Conservation (phyloP, 1,140 invertebrate species). For the Drosophila nigrodunni region DNA sequence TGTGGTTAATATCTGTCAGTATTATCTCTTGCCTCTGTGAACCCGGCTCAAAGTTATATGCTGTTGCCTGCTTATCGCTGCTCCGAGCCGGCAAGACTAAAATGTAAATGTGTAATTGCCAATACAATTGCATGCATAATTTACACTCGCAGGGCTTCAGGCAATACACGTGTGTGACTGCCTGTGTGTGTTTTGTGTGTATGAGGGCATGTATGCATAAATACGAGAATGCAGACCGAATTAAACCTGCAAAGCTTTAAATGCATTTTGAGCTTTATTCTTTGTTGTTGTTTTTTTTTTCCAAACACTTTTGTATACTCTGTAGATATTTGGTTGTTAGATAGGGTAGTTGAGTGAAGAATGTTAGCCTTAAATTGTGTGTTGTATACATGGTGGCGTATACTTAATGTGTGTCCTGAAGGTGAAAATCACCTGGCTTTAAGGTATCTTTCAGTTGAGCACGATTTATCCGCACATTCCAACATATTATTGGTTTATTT, state of each 20-base stretch:
- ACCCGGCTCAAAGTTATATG: conserved; percentile 51
- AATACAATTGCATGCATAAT: conserved; percentile 80
- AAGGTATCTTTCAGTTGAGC: not conserved
- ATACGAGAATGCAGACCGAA: conserved; percentile 37
- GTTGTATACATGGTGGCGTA: no score
- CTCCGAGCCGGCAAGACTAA: conserved; percentile 39
- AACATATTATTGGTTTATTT: conserved; percentile 66
- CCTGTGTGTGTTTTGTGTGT: conserved; percentile 4
- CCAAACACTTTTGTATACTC: conserved; percentile 2
- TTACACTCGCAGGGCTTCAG: conserved; percentile 36
- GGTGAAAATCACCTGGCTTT: not conserved
- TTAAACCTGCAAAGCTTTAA: conserved; percentile 52
- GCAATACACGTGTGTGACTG: not conserved
- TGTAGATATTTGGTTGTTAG: not conserved
- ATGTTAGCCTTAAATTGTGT: no score
- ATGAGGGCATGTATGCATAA: conserved; percentile 9
- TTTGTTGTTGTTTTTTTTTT: conserved; percentile 19
- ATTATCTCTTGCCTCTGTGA: conserved; percentile 30
- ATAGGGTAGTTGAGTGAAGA: not conserved
- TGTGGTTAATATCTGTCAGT: conserved; percentile 66
- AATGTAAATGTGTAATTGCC: conserved; percentile 65
- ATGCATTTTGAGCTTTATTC: conserved; percentile 51
- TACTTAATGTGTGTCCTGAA: no score
- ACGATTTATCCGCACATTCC: not conserved
- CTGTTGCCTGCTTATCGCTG: conserved; percentile 65